Percentiles rank a stretch among this genome's conserved stretches.
Conservation (phyloP, 2,113 vertebrate genomes). For the Phoenicopterus ruber region DNA sequence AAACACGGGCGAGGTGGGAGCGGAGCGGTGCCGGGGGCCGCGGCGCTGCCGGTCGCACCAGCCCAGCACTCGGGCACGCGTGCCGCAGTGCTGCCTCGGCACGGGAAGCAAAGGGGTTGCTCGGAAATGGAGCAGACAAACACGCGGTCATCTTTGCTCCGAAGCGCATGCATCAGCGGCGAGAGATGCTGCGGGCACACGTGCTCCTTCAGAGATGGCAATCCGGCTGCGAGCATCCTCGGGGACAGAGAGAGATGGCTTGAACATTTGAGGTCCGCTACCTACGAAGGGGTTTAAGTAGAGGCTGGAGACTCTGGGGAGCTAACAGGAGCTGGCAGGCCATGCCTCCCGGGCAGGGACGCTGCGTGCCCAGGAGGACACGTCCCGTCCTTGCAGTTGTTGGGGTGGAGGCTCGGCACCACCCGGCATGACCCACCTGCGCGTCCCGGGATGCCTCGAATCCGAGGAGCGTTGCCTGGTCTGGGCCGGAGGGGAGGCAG, state of each 20-base stretch:
- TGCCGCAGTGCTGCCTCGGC: neutral
- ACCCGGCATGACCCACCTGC: accelerated
- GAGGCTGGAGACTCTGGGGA: neutral
- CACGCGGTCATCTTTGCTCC: neutral
- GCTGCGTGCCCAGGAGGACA: neutral
- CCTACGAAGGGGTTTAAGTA: neutral
- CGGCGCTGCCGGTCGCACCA: accelerated
- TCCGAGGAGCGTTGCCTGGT: accelerated
- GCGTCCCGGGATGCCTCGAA: neutral
- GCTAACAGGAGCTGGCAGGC: neutral
- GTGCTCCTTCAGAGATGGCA: neutral
- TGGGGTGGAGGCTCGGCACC: accelerated
- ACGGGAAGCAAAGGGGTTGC: accelerated
- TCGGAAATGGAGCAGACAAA: neutral
- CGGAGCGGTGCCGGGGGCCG: neutral
- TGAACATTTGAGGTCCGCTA: accelerated
- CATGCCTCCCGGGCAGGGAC: accelerated
- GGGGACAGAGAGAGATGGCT: neutral
- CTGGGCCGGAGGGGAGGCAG: neutral
- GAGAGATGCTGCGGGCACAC: accelerated
- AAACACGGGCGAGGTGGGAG: neutral
- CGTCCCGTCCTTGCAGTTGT: neutral
- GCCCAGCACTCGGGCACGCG: accelerated
- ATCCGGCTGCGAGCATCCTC: accelerated
- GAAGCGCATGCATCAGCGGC: neutral